phyloP scores from a whole-genome alignment of 2,113 vertebrate species.

The Carassius auratus region DNA sequence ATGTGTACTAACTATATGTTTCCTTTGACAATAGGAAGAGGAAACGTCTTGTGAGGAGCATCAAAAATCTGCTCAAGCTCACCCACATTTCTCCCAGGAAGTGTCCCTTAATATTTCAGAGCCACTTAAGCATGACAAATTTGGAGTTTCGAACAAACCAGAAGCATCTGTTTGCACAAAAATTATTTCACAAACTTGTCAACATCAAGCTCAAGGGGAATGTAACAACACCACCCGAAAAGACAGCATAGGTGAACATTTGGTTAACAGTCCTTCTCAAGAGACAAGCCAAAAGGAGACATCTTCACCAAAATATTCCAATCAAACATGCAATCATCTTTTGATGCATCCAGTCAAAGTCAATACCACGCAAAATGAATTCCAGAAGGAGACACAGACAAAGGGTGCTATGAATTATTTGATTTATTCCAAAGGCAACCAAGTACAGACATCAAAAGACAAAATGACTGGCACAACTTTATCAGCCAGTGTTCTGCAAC shows the following conservation, averaged over 20 bases:
- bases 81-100: constrained; percentile 45
- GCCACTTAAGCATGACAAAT: constrained; percentile 5
- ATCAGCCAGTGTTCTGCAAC: not conserved
- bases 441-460: constrained; percentile 13
- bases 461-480: not conserved
- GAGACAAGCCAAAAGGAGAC: not conserved
- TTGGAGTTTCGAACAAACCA: not conserved
- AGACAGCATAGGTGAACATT: not conserved
- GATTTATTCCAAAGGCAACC: not conserved
- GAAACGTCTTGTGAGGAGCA: constrained; percentile 45
- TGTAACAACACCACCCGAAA: not conserved
- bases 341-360: constrained; percentile 24
- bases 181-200: not conserved
- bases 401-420: not conserved
- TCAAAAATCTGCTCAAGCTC: constrained; percentile 41
- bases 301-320: not conserved
- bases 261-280: not conserved
- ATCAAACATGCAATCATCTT: no score
- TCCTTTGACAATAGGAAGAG: constrained; percentile 65
- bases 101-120: constrained; percentile 51
- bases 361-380: constrained; percentile 36
- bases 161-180: constrained; percentile 28
- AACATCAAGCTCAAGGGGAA: constrained; percentile 17
- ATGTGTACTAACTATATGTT: constrained; percentile 35
- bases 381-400: constrained; percentile 33